Base-by-base conservation (phyloP, 1,140 invertebrate species). In the Bombus sylvicola region DNA sequence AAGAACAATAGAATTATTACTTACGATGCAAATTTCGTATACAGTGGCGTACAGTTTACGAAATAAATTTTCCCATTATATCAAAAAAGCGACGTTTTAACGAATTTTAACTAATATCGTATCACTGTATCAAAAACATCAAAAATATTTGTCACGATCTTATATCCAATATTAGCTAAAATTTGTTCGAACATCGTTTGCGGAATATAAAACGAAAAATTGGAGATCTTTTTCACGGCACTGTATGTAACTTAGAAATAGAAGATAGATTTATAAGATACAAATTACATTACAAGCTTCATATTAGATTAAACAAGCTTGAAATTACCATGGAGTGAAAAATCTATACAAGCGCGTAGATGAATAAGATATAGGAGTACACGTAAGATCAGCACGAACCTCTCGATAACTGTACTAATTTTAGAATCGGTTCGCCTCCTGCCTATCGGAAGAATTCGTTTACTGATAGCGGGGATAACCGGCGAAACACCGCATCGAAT, bases 351-450 rank as follows among this genome's bases (percentile, higher is more conserved):
- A 68, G n/a, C 53, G 28, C n/a, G 31, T 34, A 64, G 39, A 82
- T 47, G 62, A 10, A 57, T 66, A 77, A 69, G 62, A 69, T 77
- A 77, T 34, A 83, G 18, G 28, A 73, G 31, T 68, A 57, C 82
- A 76, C 62, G 64, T 76, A 71, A 83, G 66, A 78, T 78, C 53
- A 57, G n/a, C 37, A 39, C 39, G 37, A 43, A 41, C 82, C 64
- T 47, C 57, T 41, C 74, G 82, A 68, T 83, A 83, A 83, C 34
- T 77, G 47, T 77, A 78, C 81, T 82, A 82, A 82, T 82, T 82
- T 82, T 82, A 83, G 74, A 77, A 77, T 41, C 28, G 64, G 25
- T 25, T 83, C 64, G 69, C 34, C 34, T 66, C 12, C 43, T 39
- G 74, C 28, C 41, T 68, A 77, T 69, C 62, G 28, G 10, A 77